Base-by-base conservation (phyloP, 2,888 invertebrate species). In the Rhagophthalmus giganteus region DNA sequence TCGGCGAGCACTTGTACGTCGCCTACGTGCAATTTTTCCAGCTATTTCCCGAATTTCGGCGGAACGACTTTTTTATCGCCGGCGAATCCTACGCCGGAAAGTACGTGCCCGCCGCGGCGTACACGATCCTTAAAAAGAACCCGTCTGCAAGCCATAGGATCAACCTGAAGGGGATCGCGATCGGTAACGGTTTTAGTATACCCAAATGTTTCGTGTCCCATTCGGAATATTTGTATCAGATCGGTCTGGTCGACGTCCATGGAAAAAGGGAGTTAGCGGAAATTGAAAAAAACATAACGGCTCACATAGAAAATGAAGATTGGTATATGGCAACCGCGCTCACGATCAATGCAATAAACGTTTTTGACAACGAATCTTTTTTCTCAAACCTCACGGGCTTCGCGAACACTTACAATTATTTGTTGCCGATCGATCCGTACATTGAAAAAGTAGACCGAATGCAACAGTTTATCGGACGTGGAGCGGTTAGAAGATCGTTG, bases 11-110 rank as follows among this genome's bases (percentile, higher is more conserved):
- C 7, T 20, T 20, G 20, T 20, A 20, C 66, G 79, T 81, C 42
- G 87, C 87, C 0, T 64, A 94, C 2, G 74, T 78, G 25, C 95
- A 95, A 71, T 90, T 95, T 70, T 93, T 92, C 70, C 78, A 83
- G 55, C 69, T 95, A 1, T 96, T 94, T 31, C 31, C 31, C 9
- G n/a, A 20, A 81, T 1, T 83, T 83, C 63, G 81, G 80, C 3
- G 9, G 4, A 27, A 27, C 9, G 8, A 27, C 10, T 27, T 27
- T 10, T 20, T 20, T 20, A 20, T 20, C 4, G 20, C 20, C 7
- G 20, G 20, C 3, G 20, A 20, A 7, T 20, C 20, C 7, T 20
- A 5, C 20, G 20, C 20, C 28, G 83, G 83, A 28, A 79, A 79
- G 60, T 79, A 78, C 55, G 70, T 79, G 44, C 79, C 81, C 27